Base-by-base conservation (phyloP, 2,113 vertebrate genomes). In the Dromaius novaehollandiae region DNA sequence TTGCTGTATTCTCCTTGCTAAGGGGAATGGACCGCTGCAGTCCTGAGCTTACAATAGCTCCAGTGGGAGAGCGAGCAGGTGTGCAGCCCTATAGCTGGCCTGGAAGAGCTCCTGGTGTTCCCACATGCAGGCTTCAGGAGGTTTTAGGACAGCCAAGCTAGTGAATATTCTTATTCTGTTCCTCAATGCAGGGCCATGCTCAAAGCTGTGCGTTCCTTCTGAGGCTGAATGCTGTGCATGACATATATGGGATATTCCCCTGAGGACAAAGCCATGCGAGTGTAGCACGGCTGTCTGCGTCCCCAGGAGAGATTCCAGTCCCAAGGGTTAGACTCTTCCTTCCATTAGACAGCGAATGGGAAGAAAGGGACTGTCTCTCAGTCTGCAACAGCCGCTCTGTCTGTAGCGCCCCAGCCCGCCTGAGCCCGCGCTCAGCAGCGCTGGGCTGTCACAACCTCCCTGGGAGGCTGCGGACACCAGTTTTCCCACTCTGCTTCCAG, bases 401-500 rank as follows among this genome's bases (percentile, higher is more conserved):
- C 51, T 46, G 46, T 48, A 0, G 0, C 4, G 1, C 38, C 36
- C 51, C 71, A 70, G 82, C 40, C 88, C 63, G 2, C 38, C 17
- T 0, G 0, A 65, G 63, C 34, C 66, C 56, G 56, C 88, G 44
- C 32, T 66, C 66, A 66, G 53, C 68, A 8, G 2, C 75, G 65
- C 75, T 1, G 3, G n/a, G 42, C 93, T 82, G 70, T 83, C 82
- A 73, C 71, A 38, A 85, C 75, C n/a, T 89, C 18, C 78, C 75
- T 63, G 65, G 1, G 7, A 91, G 70, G 40, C 75, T 3, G 9
- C 63, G 2, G 11, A 50, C 44, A 82, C 48, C 30, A 84, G 32
- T 58, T 79, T 64, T 93, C 58, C 58, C 86, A 82, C 82, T 93
- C 79, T 53, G 7, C 50, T 96, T 91, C 55, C 85, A 80, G 63